Evolutionary conservation across 2,113 vertebrate genomes (phyloP).

Genomic region (Leucoraja erinaceus): DNA sequence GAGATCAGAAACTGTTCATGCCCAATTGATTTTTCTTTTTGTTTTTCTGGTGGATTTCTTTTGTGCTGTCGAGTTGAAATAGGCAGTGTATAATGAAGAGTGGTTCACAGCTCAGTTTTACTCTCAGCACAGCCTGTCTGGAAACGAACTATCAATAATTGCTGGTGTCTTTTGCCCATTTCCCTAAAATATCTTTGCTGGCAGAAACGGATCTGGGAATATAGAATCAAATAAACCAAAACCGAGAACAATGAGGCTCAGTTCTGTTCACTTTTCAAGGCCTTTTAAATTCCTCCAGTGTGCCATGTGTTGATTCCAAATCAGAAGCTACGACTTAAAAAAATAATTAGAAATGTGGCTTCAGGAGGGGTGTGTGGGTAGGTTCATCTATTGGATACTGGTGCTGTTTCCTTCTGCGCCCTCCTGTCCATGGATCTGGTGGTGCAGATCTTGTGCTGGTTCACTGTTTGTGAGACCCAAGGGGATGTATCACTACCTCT

Average conservation of each 20-base stretch:
- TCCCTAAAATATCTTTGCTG: background rate
- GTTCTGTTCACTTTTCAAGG: background rate
- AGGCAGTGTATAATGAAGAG: background rate
- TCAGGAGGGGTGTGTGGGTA: background rate
- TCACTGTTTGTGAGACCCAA: background rate
- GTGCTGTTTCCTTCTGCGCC: background rate
- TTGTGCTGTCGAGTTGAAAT: background rate
- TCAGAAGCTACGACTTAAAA: background rate
- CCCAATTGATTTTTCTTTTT: conserved; percentile 9
- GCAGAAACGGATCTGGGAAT: background rate
- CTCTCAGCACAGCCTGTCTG: background rate
- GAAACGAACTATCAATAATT: background rate
- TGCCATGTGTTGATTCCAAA: background rate
- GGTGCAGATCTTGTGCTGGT: background rate
- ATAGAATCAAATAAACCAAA: conserved; percentile 15
- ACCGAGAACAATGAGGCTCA: background rate
- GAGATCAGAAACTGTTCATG: background rate
- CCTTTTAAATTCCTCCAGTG: background rate
- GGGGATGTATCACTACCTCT: background rate
- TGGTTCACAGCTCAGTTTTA: background rate
- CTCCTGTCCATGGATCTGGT: background rate
- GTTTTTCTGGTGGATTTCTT: conserved; percentile 1
- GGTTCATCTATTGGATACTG: background rate
- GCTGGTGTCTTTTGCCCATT: background rate
- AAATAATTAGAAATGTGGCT: conserved; percentile 1